Evolutionary conservation across 2,888 invertebrate species (phyloP), one percentile per base, ranked within the genome.

Genomic region (Chymomyza fuscimana): DNA sequence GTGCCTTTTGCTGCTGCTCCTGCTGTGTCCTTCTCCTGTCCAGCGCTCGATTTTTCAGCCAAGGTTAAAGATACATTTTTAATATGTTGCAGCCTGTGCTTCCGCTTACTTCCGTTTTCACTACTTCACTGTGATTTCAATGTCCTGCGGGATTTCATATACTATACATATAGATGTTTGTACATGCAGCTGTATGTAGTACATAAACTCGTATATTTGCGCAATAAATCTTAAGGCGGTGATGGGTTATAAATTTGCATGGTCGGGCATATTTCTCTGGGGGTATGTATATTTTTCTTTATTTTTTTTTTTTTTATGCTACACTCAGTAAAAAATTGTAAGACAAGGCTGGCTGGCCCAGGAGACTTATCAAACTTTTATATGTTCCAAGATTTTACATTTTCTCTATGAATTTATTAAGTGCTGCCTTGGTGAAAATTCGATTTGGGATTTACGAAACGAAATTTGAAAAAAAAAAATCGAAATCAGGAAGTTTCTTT

Each of bases 41-140:
- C 40, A 46, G 40, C 40, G 40, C 15, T 12, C 51, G 40, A 40
- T 54, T 2, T 29, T 56, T 64, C 51, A 72, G 77, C 81, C 78
- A 81, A 86, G 84, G 84, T 84, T 87, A 88, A 87, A 88, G 82
- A 74, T 78, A 73, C 73, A 73, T 73, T 84, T 84, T 86, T 80
- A 84, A 84, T 84, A 86, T 74, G 72, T 69, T 78, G 72, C 78
- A 66, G 40, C 40, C 40, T 46, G 40, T 46, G 40, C 40, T 46
- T 46, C 40, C 40, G 40, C 40, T 46, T 12, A 46, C 40, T 46
- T 46, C 40, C 40, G 12, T 46, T 46, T 46, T 46, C 40, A 46
- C 40, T 46, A 46, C 40, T 46, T 46, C 40, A 46, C 40, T 46
- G 40, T 46, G 40, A 46, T 46, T 46, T 46, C 40, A 46, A 46